These are phyloP conservation scores for Leptothorax acervorum DNA, from an alignment of 2,888 invertebrate genomes.

Conservation along the genomic window DNA sequence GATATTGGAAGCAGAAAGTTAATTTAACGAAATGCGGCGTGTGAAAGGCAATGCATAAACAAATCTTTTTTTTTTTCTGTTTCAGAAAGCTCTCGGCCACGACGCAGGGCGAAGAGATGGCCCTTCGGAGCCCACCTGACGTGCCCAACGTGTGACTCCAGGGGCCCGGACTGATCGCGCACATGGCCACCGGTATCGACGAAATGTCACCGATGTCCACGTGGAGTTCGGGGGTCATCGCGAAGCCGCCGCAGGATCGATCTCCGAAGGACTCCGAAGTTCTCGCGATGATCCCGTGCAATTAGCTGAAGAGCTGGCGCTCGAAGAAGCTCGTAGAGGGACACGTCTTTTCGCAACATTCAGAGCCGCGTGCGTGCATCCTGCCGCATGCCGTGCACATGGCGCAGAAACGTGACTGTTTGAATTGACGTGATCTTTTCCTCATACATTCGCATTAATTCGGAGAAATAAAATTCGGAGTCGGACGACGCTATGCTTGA, in stretches of 20 bases:
- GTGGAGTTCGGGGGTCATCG: slow-evolving; percentile 9
- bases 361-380: neutral
- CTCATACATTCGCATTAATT: neutral
- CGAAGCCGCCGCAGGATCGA: neutral
- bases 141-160: slow-evolving; percentile 80
- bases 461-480: neutral
- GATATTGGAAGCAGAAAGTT: neutral
- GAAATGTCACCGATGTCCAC: slow-evolving; percentile 60
- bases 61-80: slow-evolving; percentile 50
- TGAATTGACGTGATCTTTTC: neutral
- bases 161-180: slow-evolving; percentile 27
- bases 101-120: slow-evolving; percentile 84
- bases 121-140: slow-evolving; percentile 73
- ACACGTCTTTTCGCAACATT: neutral
- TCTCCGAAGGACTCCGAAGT: neutral
- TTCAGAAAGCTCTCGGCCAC: slow-evolving; percentile 84
- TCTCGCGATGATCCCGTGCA: slow-evolving; percentile 7
- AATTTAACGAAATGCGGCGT: neutral
- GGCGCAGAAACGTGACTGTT: slow-evolving; percentile 8
- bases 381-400: neutral
- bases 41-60: neutral
- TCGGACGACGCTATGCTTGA: slow-evolving; percentile 2
- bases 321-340: neutral
- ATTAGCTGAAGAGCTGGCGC: neutral
- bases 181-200: slow-evolving; percentile 49